Evolutionary conservation across 2,888 invertebrate genomes (phyloP).

Genomic region (Ophion obscuratus): DNA sequence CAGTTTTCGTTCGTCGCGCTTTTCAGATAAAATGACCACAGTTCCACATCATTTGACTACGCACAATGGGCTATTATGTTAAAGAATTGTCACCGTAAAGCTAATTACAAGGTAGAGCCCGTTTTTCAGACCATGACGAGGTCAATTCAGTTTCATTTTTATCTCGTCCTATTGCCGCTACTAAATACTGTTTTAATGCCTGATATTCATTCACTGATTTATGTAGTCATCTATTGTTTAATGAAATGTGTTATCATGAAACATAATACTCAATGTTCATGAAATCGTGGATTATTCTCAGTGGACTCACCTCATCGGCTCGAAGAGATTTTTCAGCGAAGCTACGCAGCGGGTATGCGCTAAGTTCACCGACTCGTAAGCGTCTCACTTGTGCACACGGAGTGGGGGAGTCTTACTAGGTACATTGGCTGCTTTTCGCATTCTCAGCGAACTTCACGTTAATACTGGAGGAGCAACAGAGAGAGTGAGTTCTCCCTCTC

Average conservation of each 20-base stretch:
- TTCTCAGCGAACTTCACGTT: constrained; percentile 30
- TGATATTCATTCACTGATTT: not conserved
- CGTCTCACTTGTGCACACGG: constrained; percentile 50
- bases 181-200: not conserved
- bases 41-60: no score
- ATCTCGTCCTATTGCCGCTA: no score
- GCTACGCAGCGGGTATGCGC: constrained; percentile 41
- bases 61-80: no score
- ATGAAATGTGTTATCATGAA: constrained; percentile 14
- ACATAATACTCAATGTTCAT: constrained; percentile 27
- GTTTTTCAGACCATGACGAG: no score
- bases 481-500: not conserved
- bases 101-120: no score
- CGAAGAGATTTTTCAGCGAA: constrained; percentile 39
- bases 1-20: no score
- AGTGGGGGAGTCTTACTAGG: constrained; percentile 36
- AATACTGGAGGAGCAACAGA: constrained; percentile 14
- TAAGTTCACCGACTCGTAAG: constrained; percentile 63
- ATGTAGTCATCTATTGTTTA: not conserved
- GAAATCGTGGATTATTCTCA: constrained; percentile 40
- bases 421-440: constrained; percentile 44
- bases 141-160: no score
- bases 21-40: no score
- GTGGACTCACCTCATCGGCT: constrained; percentile 21
- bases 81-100: no score